phyloP scores from a whole-genome alignment of 2,888 invertebrate species.

The Selenia dentaria region DNA sequence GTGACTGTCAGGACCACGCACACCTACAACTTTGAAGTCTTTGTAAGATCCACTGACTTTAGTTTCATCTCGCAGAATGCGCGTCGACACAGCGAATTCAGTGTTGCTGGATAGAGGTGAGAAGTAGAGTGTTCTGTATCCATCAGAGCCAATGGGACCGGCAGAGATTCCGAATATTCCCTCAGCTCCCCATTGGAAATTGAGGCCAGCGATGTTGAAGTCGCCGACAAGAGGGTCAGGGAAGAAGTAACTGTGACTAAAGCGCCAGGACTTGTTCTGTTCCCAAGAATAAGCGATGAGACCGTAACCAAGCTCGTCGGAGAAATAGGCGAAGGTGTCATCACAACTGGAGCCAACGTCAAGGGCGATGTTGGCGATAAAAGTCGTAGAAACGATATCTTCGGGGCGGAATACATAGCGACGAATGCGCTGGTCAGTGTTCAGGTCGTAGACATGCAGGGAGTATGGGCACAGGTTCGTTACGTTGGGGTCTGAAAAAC shows the following conservation, averaged over 20 bases:
- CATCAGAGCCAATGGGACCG: slow-evolving; percentile 87
- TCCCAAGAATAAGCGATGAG: slow-evolving; percentile 92
- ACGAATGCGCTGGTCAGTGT: slow-evolving; percentile 88
- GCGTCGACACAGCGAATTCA: slow-evolving; percentile 92
- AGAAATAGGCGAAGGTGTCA: slow-evolving; percentile 91
- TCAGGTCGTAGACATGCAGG: slow-evolving; percentile 90
- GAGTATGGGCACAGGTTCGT: slow-evolving; percentile 92
- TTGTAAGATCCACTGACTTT: slow-evolving; percentile 88
- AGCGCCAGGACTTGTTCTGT: slow-evolving; percentile 91
- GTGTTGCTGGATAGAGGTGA: slow-evolving; percentile 91
- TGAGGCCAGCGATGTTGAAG: slow-evolving; percentile 91
- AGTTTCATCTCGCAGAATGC: slow-evolving; percentile 87
- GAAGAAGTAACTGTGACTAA: slow-evolving; percentile 91
- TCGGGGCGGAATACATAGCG: slow-evolving; percentile 88
- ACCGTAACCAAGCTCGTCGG: slow-evolving; percentile 93
- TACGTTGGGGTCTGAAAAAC: slow-evolving; percentile 70
- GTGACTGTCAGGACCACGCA: slow-evolving; percentile 88
- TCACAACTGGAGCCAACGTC: slow-evolving; percentile 90
- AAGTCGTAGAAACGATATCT: slow-evolving; percentile 90
- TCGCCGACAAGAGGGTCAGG: slow-evolving; percentile 92
- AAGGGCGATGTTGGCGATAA: slow-evolving; percentile 94
- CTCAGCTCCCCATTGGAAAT: slow-evolving; percentile 94
- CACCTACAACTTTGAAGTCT: slow-evolving; percentile 87
- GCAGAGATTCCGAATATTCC: slow-evolving; percentile 92
- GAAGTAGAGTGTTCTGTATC: slow-evolving; percentile 90